These are phyloP conservation scores for Mesocricetus auratus DNA, from an alignment of 2,113 vertebrate species.

Conservation along the genomic window DNA sequence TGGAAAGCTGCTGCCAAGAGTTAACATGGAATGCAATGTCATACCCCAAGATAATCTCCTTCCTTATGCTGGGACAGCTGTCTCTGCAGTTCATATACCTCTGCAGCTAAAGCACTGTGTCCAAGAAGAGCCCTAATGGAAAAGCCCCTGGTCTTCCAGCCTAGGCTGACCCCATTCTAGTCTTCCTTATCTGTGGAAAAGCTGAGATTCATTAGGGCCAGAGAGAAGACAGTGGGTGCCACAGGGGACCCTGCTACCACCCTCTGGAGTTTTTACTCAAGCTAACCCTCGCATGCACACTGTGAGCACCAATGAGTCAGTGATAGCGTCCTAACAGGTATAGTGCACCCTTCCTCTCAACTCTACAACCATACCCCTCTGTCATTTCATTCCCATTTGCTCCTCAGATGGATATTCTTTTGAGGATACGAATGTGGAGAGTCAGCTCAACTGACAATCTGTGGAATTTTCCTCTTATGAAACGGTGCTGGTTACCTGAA, in stretches of 20 bases:
- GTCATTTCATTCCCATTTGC: not conserved
- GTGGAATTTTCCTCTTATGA: rapidly evolving
- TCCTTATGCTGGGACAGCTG: rapidly evolving
- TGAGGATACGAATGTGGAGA: not conserved
- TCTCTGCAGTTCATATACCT: not conserved
- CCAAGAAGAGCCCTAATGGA: not conserved
- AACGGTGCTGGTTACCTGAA: conserved; percentile 85
- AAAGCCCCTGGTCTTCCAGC: not conserved
- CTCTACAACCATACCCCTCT: not conserved
- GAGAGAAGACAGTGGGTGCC: not conserved
- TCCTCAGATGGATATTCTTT: not conserved
- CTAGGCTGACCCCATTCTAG: not conserved
- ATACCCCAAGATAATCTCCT: not conserved
- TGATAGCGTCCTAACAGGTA: not conserved
- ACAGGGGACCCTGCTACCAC: not conserved
- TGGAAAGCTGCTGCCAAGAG: not conserved
- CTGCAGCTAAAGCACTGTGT: not conserved
- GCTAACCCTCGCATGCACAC: not conserved
- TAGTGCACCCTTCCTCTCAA: not conserved
- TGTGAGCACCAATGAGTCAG: not conserved
- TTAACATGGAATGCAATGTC: not conserved
- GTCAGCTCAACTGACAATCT: not conserved
- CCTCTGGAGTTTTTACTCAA: not conserved
- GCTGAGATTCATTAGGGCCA: not conserved
- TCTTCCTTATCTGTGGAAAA: not conserved